These are phyloP conservation scores for Cephalotes varians DNA, from an alignment of 2,888 invertebrate genomes.

Conservation along the genomic window DNA sequence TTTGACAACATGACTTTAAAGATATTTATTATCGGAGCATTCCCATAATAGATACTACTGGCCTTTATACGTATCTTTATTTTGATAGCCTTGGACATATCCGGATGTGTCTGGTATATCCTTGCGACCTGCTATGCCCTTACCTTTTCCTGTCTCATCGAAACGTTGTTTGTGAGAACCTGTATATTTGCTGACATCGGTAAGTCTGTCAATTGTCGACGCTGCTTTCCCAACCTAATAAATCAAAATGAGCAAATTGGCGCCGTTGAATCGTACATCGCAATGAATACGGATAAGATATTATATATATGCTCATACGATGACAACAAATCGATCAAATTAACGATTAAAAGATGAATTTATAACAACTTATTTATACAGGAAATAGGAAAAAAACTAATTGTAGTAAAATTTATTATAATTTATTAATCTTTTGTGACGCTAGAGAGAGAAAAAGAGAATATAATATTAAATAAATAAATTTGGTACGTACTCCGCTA, in stretches of 20 bases:
- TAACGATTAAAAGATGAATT: background rate
- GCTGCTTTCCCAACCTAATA: conserved; percentile 85
- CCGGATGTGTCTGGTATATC: conserved; percentile 91
- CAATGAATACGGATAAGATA: background rate
- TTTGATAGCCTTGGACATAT: conserved; percentile 94
- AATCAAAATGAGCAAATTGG: conserved; percentile 71
- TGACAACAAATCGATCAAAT: background rate
- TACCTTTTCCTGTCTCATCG: conserved; percentile 94
- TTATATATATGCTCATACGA: background rate
- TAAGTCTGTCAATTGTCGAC: conserved; percentile 91
- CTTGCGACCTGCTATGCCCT: conserved; percentile 94
- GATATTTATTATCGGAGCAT: conserved; percentile 44
- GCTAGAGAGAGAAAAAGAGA: background rate
- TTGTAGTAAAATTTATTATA: background rate
- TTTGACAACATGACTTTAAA: conserved; percentile 53
- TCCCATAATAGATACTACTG: conserved; percentile 67
- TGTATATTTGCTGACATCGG: conserved; percentile 95
- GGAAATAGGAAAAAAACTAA: background rate
- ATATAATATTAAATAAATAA: background rate
- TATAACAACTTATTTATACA: no score
- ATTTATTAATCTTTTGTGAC: no score
- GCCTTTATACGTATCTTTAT: conserved; percentile 90
- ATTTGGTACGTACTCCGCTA: conserved; percentile 87
- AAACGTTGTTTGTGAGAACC: conserved; percentile 95
- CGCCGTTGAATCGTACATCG: background rate